Base-by-base conservation (phyloP, 2,113 vertebrate genomes). In the Syrrhaptes paradoxus region DNA sequence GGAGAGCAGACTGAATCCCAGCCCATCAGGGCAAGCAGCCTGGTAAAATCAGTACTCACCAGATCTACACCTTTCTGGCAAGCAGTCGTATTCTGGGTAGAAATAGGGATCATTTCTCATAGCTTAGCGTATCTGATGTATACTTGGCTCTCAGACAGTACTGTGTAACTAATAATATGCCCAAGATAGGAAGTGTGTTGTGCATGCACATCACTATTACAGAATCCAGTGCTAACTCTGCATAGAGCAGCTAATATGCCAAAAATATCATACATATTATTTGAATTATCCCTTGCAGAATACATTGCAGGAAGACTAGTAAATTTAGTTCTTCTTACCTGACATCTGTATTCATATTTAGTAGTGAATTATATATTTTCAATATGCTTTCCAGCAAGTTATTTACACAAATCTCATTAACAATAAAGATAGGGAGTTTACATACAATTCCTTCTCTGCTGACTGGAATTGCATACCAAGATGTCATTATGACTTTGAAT, bases 371-470 rank as follows among this genome's bases (percentile, higher is more conserved):
- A 94, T 91, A 87, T 80, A 62, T 93, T 93, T 96, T 90, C 90
- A 90, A 34, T 85, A 87, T 14, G 57, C 93, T 97, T 94, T 94
- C 89, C 87, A 93, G 88, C 89, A 87, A 90, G 89, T 96, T 97
- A 96, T 97, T 97, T 97, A 97, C 95, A 59, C 92, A 96, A 96
- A 96, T 89, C 90, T 96, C 94, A 95, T 96, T 96, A 96, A 83
- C 90, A 94, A 70, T 87, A 95, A 96, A 94, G 93, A 87, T 59
- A 54, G 61, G 46, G 72, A 54, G 5, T 24, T 94, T 87, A 61
- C 67, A 90, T 61, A 89, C 89, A 79, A 82, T 81, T 90, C 72
- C 88, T 89, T 86, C 84, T 87, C 81, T 59, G 13, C 75, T 85
- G 87, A 78, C 89, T 95, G 88, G 85, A 96, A 93, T 68, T 94